phyloP scores from a whole-genome alignment of 2,113 vertebrate genomes.

The Xenopus borealis region DNA sequence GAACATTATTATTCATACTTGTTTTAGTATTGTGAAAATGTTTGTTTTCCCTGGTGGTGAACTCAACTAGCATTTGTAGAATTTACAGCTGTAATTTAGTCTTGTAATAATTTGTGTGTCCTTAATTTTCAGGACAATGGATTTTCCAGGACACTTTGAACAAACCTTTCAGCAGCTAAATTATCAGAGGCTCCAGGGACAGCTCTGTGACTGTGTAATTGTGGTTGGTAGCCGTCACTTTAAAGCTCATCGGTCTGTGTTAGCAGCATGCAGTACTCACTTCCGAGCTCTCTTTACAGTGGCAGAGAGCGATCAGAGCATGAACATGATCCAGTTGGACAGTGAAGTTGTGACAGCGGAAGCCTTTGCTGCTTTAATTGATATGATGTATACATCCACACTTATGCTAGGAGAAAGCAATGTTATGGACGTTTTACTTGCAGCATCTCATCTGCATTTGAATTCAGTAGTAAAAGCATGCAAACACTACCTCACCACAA shows the following conservation, averaged over 20 bases:
- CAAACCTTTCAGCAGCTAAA: conserved; percentile 97
- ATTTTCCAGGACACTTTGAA: conserved; percentile 97
- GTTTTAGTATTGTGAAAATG: no score
- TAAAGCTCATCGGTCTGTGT: conserved; percentile 90
- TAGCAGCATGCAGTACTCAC: conserved; percentile 94
- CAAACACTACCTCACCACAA: conserved; percentile 94
- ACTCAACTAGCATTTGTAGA: no score
- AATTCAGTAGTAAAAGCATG: conserved; percentile 96
- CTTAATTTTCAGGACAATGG: conserved; percentile 77
- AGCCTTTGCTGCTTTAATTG: conserved; percentile 90
- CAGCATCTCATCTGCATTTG: conserved; percentile 92
- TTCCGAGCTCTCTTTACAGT: conserved; percentile 93
- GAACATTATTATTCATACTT: no score
- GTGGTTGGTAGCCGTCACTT: conserved; percentile 92
- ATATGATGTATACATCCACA: conserved; percentile 98
- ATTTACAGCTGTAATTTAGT: no score
- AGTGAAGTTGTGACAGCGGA: conserved; percentile 95
- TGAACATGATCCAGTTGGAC: conserved; percentile 97
- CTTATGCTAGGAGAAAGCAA: conserved; percentile 97
- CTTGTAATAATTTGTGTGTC: conserved; percentile 22
- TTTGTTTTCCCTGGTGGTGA: no score
- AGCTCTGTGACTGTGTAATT: conserved; percentile 93
- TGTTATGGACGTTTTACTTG: conserved; percentile 93
- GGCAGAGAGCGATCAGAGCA: conserved; percentile 84
- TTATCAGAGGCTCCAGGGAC: conserved; percentile 90